Percentiles rank a stretch among this genome's conserved stretches.
phyloP scores from a whole-genome alignment of 2,888 invertebrate species.

The Meloe dianella region DNA sequence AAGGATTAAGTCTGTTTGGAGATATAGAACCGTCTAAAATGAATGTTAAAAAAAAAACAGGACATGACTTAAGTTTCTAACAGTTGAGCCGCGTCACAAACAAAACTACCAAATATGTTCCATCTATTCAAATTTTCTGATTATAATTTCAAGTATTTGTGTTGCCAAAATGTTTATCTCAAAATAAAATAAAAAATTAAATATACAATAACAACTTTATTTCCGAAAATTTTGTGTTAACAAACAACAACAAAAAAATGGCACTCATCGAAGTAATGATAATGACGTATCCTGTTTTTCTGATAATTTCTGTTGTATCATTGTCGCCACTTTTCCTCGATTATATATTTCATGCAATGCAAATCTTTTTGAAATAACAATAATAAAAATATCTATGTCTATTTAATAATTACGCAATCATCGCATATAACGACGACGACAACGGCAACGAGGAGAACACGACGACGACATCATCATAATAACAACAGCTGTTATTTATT shows the following conservation, averaged over 20 bases:
- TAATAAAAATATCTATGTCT: conserved; percentile 7
- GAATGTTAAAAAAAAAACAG: too few species aligned
- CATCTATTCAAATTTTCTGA: too few species aligned
- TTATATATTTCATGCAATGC: neutral
- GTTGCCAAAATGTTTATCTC: neutral
- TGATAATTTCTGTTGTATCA: conserved; percentile 11
- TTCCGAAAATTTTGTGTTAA: neutral
- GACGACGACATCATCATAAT: conserved; percentile 12
- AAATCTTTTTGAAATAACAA: conserved; percentile 10
- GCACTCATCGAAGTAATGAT: neutral
- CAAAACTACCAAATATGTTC: too few species aligned
- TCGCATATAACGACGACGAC: conserved; percentile 17
- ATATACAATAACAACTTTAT: neutral
- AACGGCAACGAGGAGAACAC: conserved; percentile 14
- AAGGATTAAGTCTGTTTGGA: neutral
- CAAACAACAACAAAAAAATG: neutral
- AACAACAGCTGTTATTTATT: conserved; percentile 25
- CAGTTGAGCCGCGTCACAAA: too few species aligned
- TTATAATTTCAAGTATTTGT: neutral
- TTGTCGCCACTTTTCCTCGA: conserved; percentile 3
- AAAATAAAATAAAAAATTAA: neutral
- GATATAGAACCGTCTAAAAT: too few species aligned
- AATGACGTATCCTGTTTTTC: conserved; percentile 2
- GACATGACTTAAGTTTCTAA: too few species aligned
- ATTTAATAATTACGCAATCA: conserved; percentile 6